Evolutionary conservation across 2,797 vertebrate species (phyloP), one percentile per base, ranked within the genome.

Genomic region (Oreochromis grahami): DNA sequence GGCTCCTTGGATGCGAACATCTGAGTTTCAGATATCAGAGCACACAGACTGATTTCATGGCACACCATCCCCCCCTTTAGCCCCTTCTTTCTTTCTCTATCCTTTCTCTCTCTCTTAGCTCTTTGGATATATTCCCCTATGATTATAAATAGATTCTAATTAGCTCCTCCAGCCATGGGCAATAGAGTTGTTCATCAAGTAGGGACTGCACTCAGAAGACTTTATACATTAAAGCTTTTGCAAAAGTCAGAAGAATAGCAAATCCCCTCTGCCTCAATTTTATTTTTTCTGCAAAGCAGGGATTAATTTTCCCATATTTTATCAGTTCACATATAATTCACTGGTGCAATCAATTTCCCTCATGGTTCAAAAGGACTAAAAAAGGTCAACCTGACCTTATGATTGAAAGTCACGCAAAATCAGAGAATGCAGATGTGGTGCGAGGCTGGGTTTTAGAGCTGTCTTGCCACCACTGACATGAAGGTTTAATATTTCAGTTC

Each of bases 111-210:
- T 80, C 76, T 74, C 14, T 34, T 84, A 87, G 70, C 90, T 89
- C 89, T 87, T 93, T 94, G 89, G 93, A 93, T 91, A 93, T 87
- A 94, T 93, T 94, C 93, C 94, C 92, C 85, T 82, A 77, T 94
- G 91, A 95, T 94, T 96, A 96, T 96, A 95, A 96, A 96, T 95
- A 96, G 93, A 93, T 95, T 95, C 87, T 95, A 96, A 96, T 96
- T 96, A 95, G 93, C 90, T 94, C 91, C 89, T 92, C 85, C 90
- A 92, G 93, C 94, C 94, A 92, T 88, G 87, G 92, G 94, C 94
- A 92, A 90, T 91, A 89, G 80, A 94, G 92, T 93, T 93, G 90
- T 92, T 95, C 93, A 94, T 94, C 87, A 93, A 95, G 88, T 82
- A 89, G 85, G 84, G 87, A 88, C 90, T 84, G 74, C 79, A 83